Base-by-base conservation (phyloP, 2,888 invertebrate genomes). In the Meandrusa payeni region DNA sequence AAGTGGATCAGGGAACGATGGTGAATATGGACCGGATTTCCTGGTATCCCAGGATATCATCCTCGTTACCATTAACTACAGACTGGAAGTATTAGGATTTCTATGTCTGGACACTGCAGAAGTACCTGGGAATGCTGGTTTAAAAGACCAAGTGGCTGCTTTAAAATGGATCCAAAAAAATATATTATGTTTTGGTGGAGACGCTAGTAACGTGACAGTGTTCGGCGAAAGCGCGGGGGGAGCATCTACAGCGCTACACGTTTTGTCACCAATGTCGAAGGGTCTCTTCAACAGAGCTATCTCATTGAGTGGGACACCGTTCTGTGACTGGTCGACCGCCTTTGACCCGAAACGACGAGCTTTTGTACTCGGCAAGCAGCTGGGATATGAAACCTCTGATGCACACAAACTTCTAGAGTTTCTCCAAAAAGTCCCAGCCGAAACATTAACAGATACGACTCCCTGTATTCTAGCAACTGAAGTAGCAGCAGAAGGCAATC, bases 221-320 rank as follows among this genome's bases (percentile, higher is more conserved):
- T 33, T 33, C 9, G 33, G 33, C 6, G 33, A 22, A 11, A 33
- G 33, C 6, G 33, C 33, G 0, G 33, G 33, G n/a, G 33, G 6
- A 3, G 9, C 33, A 3, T 11, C 11, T 12, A 20, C 22, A 3
- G 20, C 10, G 6, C 22, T 22, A 2, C 33, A 33, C n/a, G n/a
- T 33, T 22, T 3, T 33, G 22, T 33, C 33, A 6, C 33, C 33
- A 2, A 33, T 33, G 33, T 22, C 22, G n/a, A 33, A 33, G 12
- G 33, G 33, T 4, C n/a, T 33, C 5, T 33, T 33, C 22, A 10
- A 12, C 5, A 11, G 33, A 12, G 33, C 33, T 3, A 33, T 33
- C n/a, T 20, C 33, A n/a, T 12, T 22, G 33, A 33, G 33, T 11
- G 33, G 33, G 90, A 89, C 90, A 0, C 85, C 90, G 4, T 72